phyloP scores from a whole-genome alignment of 2,888 invertebrate species.

The Scrobipalpa costella region DNA sequence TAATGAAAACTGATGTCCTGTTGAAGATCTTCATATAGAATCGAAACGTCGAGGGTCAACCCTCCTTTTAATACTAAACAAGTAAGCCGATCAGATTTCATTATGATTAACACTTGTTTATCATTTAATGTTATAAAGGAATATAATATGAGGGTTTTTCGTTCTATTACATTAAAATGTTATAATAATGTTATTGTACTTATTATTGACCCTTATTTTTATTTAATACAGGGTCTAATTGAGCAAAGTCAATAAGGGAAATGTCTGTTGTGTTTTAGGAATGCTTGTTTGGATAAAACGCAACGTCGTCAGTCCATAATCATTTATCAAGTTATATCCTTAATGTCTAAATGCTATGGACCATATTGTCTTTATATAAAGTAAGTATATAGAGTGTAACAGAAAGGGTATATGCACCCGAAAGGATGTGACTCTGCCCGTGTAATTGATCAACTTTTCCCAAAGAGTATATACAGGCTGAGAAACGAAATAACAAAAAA shows the following conservation, averaged over 20 bases:
- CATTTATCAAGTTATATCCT: not conserved
- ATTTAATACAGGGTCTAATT: not conserved
- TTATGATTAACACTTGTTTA: too few species aligned
- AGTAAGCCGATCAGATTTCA: too few species aligned
- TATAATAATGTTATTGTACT: not conserved
- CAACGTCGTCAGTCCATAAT: not conserved
- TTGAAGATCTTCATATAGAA: too few species aligned
- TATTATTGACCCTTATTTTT: not conserved
- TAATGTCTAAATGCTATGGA: not conserved
- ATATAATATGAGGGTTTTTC: not conserved
- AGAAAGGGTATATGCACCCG: too few species aligned
- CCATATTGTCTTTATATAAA: not conserved
- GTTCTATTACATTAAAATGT: not conserved
- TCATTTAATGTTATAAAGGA: not conserved
- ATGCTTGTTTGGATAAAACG: not conserved
- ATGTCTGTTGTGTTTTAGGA: not conserved
- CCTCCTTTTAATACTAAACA: too few species aligned
- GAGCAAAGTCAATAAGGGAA: not conserved
- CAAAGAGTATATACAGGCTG: too few species aligned
- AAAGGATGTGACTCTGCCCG: too few species aligned
- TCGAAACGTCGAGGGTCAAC: too few species aligned
- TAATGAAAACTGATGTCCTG: too few species aligned
- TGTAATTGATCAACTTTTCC: too few species aligned
- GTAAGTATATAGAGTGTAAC: not conserved
- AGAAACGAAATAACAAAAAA: too few species aligned